Conservation (phyloP, 2,113 vertebrate species). For the Meriones unguiculatus region DNA sequence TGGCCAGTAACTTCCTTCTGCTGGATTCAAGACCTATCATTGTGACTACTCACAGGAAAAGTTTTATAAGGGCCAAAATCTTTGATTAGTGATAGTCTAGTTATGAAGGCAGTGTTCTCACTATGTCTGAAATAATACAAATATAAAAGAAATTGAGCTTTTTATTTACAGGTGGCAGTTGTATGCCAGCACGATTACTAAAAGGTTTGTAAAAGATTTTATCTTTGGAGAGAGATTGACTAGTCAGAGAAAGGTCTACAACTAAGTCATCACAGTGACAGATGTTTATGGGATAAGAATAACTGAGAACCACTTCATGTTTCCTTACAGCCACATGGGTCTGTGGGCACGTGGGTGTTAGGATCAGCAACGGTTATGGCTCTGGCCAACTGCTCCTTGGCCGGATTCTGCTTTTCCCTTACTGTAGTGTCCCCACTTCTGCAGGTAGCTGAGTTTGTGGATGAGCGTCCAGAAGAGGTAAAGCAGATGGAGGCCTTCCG, state of each 20-base stretch:
- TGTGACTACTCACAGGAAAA: background rate
- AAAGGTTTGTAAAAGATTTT: constrained; percentile 48
- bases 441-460: constrained; percentile 95
- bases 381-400: background rate
- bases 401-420: background rate
- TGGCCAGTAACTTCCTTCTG: background rate
- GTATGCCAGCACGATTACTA: background rate
- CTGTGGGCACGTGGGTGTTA: background rate
- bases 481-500: constrained; percentile 95
- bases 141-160: constrained; percentile 6
- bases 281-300: background rate
- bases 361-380: background rate
- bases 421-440: background rate
- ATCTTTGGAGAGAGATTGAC: constrained; percentile 31
- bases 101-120: background rate
- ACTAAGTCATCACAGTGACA: background rate
- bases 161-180: background rate
- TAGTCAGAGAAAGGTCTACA: constrained; percentile 1
- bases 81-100: background rate
- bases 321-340: background rate
- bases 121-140: background rate
- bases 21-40: background rate
- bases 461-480: constrained; percentile 95
- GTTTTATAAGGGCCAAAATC: background rate
- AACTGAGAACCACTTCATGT: background rate